Conservation (phyloP, 2,888 invertebrate species). For the Chloromyia formosa region DNA sequence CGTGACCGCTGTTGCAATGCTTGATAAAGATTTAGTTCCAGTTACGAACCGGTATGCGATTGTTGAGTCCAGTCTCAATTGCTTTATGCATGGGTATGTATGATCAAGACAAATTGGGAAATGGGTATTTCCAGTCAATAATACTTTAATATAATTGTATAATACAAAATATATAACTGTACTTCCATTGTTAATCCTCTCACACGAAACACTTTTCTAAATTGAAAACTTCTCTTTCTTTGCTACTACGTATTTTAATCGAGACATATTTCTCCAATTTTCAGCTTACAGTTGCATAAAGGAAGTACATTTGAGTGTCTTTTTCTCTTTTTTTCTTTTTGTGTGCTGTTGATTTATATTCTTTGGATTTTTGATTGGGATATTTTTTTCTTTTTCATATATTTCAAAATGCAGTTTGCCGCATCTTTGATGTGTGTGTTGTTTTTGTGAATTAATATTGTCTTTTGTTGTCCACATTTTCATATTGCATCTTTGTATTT, state of each 20-base stretch:
- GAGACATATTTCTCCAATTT: constrained; percentile 52
- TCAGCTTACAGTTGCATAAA: constrained; percentile 44
- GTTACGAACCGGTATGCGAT: constrained; percentile 79
- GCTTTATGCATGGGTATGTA: constrained; percentile 65
- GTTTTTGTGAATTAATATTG: not conserved
- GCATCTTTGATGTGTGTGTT: constrained; percentile 39
- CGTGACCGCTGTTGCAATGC: constrained; percentile 88
- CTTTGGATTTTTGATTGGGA: constrained; percentile 20
- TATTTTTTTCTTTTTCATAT: constrained; percentile 37
- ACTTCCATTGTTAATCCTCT: not conserved
- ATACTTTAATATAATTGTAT: not conserved
- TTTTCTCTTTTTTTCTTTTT: constrained; percentile 44
- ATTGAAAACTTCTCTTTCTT: not conserved
- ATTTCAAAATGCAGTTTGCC: constrained; percentile 34
- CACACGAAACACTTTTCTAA: not conserved
- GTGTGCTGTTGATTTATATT: constrained; percentile 35
- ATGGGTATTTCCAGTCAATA: constrained; percentile 37
- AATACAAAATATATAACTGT: not conserved
- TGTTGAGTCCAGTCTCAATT: constrained; percentile 67
- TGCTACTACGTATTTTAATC: constrained; percentile 19
- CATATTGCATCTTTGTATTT: not conserved
- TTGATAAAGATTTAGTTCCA: constrained; percentile 90
- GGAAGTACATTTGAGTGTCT: constrained; percentile 44
- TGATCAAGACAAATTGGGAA: not conserved
- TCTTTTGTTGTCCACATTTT: not conserved